These are phyloP conservation scores for Metellina segmentata DNA, from an alignment of 2,888 invertebrate species.

Conservation along the genomic window DNA sequence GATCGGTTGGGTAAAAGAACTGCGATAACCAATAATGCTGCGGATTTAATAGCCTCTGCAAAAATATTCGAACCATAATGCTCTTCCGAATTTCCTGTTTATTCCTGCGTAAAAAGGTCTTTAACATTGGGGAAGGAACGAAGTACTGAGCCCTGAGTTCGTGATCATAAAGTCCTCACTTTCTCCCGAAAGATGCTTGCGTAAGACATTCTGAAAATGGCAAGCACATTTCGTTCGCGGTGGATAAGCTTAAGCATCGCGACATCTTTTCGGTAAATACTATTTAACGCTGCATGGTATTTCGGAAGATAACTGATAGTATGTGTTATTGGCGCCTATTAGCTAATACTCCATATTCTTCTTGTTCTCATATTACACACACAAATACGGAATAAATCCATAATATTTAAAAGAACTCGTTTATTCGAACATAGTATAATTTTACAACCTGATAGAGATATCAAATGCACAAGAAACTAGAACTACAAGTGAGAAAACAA, in stretches of 20 bases:
- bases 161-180: background rate
- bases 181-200: background rate
- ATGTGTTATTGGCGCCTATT: background rate
- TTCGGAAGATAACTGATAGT: background rate
- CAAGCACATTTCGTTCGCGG: background rate
- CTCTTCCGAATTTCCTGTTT: slow-evolving; percentile 8
- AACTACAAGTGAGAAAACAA: too few relatives aligned
- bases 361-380: too few relatives aligned
- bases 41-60: background rate
- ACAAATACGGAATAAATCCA: too few relatives aligned
- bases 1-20: background rate
- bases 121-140: background rate
- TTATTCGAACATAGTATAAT: too few relatives aligned
- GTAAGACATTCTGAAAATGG: background rate
- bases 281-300: background rate
- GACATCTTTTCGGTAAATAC: background rate
- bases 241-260: background rate
- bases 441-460: too few relatives aligned
- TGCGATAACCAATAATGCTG: background rate
- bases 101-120: slow-evolving; percentile 1
- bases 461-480: too few relatives aligned
- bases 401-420: too few relatives aligned
- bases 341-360: too few relatives aligned
- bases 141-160: background rate
- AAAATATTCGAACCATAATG: background rate